Evolutionary conservation across 1,140 invertebrate genomes (phyloP).

Genomic region (Camponotus vicinus): DNA sequence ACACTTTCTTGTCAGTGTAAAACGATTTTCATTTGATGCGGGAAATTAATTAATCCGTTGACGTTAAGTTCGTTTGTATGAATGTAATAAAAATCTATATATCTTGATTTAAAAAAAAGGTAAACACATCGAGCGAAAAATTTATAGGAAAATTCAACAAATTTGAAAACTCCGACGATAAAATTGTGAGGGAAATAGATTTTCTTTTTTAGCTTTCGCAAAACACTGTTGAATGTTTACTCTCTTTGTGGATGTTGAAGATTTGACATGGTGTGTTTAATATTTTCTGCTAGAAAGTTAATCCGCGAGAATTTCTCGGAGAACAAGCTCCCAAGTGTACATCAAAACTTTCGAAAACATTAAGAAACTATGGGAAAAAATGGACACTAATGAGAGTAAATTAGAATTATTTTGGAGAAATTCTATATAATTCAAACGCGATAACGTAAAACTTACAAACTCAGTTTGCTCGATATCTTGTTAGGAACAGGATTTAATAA

Average conservation of each 20-base stretch:
- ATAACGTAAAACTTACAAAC: not conserved
- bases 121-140: not conserved
- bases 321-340: conserved; percentile 23
- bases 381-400: conserved; percentile 14
- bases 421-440: not conserved
- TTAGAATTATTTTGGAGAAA: not conserved
- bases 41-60: conserved; percentile 34
- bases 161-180: not conserved
- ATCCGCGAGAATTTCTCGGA: conserved; percentile 25
- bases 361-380: conserved; percentile 34
- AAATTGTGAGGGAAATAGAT: not conserved
- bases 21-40: conserved; percentile 7
- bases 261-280: conserved; percentile 36
- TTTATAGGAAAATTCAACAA: not conserved
- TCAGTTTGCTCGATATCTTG: not conserved
- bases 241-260: conserved; percentile 4
- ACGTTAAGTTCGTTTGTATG: not conserved
- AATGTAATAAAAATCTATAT: not conserved
- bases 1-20: conserved; percentile 31
- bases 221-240: conserved; percentile 21
- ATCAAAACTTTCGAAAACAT: conserved; percentile 33
- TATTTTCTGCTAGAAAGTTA: conserved; percentile 48
- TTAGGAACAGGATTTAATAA: not conserved
- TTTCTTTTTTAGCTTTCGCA: not conserved
- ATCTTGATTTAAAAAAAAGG: not conserved